These are phyloP conservation scores for Drosophila elegans DNA, from an alignment of 1,140 invertebrate species.

Conservation along the genomic window DNA sequence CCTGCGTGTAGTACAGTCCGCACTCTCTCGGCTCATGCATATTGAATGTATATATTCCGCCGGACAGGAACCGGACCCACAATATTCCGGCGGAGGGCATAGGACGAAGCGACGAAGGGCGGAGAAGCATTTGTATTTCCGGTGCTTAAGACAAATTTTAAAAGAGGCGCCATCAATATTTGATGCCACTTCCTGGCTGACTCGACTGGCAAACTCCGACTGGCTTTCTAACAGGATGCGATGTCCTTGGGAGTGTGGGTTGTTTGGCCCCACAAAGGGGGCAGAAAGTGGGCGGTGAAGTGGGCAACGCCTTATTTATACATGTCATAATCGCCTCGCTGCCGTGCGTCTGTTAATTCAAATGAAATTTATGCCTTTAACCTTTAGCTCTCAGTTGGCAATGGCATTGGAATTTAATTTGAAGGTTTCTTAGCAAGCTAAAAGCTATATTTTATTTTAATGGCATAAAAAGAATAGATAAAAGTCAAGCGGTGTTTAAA, in stretches of 20 bases:
- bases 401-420: neutral
- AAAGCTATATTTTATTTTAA: too few species aligned
- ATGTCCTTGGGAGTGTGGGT: slow-evolving; percentile 38
- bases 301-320: slow-evolving; percentile 21
- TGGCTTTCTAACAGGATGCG: slow-evolving; percentile 37
- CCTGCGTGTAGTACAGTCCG: slow-evolving; percentile 10
- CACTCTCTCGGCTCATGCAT: slow-evolving; percentile 52
- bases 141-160: slow-evolving; percentile 82
- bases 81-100: neutral
- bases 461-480: too few species aligned
- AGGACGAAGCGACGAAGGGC: neutral
- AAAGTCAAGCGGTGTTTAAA: too few species aligned
- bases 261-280: neutral
- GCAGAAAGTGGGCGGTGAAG: neutral
- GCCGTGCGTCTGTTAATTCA: slow-evolving; percentile 51
- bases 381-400: slow-evolving; percentile 9
- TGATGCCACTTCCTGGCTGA: slow-evolving; percentile 68
- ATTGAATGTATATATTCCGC: slow-evolving; percentile 49
- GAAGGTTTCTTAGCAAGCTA: too few species aligned
- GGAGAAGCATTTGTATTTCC: slow-evolving; percentile 70
- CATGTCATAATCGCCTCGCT: slow-evolving; percentile 28
- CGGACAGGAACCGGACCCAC: slow-evolving; percentile 47
- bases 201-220: slow-evolving; percentile 39
- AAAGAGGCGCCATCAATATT: slow-evolving; percentile 77
- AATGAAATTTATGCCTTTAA: slow-evolving; percentile 42